phyloP scores from a whole-genome alignment of 2,113 vertebrate species.

The Burhinus oedicnemus region DNA sequence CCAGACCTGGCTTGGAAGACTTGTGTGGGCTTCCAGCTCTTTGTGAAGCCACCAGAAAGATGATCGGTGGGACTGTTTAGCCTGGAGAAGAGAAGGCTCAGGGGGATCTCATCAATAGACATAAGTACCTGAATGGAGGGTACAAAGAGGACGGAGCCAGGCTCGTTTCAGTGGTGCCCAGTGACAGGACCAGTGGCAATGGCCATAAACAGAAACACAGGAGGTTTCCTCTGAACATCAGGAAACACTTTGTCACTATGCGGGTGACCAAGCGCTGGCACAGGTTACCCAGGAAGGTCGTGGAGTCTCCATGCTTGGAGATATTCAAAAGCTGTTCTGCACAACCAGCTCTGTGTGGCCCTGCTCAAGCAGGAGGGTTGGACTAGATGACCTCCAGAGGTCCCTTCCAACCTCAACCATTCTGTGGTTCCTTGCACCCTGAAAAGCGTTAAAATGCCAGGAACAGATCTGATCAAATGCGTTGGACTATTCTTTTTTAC shows the following conservation, averaged over 20 bases:
- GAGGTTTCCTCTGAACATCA: neutral
- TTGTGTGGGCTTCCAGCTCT: neutral
- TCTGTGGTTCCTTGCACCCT: neutral
- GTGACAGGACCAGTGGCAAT: neutral
- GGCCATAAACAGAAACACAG: neutral
- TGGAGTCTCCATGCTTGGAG: neutral
- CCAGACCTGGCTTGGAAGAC: neutral
- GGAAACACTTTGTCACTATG: neutral
- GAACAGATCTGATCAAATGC: neutral
- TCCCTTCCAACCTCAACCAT: neutral
- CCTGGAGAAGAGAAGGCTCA: neutral
- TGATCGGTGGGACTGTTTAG: neutral
- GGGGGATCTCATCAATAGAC: neutral
- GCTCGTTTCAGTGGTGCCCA: neutral
- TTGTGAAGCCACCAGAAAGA: neutral
- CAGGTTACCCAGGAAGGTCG: neutral
- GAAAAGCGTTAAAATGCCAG: neutral
- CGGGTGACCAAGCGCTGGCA: neutral
- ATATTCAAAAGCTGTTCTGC: neutral
- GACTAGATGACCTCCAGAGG: neutral
- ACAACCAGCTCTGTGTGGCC: neutral
- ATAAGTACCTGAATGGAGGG: neutral
- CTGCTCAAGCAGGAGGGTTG: neutral
- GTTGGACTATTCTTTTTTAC: neutral
- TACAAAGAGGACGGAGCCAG: neutral